A percentile compares a stretch with the other conserved stretches of the same genome.
These are phyloP conservation scores for Corythoichthys intestinalis DNA, from an alignment of 2,113 vertebrate species.

Conservation along the genomic window DNA sequence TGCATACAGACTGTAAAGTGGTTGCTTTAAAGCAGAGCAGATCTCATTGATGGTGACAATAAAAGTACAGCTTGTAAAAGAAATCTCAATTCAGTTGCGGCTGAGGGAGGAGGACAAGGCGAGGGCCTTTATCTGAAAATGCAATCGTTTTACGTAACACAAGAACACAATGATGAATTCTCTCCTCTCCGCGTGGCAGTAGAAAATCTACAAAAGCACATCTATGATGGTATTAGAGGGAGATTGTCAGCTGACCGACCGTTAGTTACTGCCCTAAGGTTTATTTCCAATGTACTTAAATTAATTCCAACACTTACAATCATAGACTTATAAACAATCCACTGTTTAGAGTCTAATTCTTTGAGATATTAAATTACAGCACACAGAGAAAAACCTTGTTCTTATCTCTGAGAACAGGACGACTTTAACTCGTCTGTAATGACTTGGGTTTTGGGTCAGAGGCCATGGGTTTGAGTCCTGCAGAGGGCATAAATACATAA, in stretches of 20 bases:
- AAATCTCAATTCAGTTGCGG: conserved; percentile 21
- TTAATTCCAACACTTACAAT: not conserved
- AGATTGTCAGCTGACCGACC: not conserved
- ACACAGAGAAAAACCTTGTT: not conserved
- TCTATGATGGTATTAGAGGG: not conserved
- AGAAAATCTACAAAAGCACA: conserved; percentile 1
- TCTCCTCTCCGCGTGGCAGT: not conserved
- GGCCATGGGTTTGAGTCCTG: not conserved
- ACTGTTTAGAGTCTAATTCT: not conserved
- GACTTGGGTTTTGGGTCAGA: not conserved
- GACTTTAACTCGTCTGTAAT: not conserved
- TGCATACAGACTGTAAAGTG: conserved; percentile 17
- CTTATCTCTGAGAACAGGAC: not conserved
- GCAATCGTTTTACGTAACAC: conserved; percentile 5
- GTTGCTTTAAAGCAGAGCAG: conserved; percentile 35
- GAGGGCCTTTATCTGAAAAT: conserved; percentile 4
- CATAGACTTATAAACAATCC: not conserved
- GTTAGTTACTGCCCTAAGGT: not conserved
- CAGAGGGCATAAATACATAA: no score
- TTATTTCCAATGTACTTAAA: conserved; percentile 3
- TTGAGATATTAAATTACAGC: not conserved
- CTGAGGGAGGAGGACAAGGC: not conserved
- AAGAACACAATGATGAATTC: conserved; percentile 6
- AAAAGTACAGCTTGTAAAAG: conserved; percentile 28
- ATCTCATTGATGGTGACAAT: conserved; percentile 27